Conservation (phyloP, 1,140 invertebrate genomes). For the Manduca sexta region DNA sequence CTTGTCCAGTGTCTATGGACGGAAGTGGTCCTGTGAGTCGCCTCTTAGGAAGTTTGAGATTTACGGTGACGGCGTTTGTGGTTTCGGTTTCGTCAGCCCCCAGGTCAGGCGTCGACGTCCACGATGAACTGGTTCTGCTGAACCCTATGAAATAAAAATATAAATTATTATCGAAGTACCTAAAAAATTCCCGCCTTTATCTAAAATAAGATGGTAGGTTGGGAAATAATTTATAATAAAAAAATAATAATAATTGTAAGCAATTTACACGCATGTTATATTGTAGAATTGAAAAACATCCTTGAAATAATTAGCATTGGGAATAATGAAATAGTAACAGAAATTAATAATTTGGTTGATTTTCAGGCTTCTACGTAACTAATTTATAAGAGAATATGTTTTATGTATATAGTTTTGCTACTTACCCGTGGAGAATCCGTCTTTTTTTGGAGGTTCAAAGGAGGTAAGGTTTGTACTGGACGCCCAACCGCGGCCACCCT, state of each 20-base stretch:
- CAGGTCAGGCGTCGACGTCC: constrained; percentile 83
- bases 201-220: constrained; percentile 1
- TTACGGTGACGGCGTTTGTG: constrained; percentile 76
- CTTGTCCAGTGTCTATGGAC: constrained; percentile 69
- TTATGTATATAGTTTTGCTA: background rate
- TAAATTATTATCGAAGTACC: too few species aligned
- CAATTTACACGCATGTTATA: too few species aligned
- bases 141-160: constrained; percentile 39
- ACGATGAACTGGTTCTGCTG: constrained; percentile 73
- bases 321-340: too few species aligned
- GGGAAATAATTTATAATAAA: background rate
- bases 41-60: constrained; percentile 77
- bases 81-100: constrained; percentile 73
- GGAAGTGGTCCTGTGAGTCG: constrained; percentile 70
- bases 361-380: too few species aligned
- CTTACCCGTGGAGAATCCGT: constrained; percentile 61
- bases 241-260: too few species aligned
- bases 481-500: constrained; percentile 71
- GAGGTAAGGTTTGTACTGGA: constrained; percentile 72
- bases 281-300: too few species aligned
- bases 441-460: constrained; percentile 55
- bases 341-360: too few species aligned
- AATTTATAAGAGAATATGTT: background rate
- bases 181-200: background rate
- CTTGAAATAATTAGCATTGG: too few species aligned